A percentile compares a stretch with the other conserved stretches of the same genome.
These are phyloP conservation scores for Manduca sexta DNA, from an alignment of 1,140 invertebrate species.

Conservation along the genomic window DNA sequence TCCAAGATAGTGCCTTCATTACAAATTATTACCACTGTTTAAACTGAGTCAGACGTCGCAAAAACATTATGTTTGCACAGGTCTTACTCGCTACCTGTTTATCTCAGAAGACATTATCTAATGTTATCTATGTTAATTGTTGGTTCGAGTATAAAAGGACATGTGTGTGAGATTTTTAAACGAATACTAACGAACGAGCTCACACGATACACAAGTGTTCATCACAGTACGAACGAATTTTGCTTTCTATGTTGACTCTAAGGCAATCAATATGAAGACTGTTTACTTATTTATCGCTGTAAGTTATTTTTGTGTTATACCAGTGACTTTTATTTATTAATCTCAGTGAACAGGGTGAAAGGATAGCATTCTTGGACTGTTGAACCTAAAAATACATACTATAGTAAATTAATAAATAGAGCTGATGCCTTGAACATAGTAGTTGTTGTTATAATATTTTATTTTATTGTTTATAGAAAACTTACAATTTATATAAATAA, in stretches of 20 bases:
- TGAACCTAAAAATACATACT: too few species aligned
- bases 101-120: slow-evolving; percentile 57
- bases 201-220: slow-evolving; percentile 41
- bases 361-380: too few species aligned
- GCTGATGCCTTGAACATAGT: too few species aligned
- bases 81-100: slow-evolving; percentile 34
- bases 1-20: slow-evolving; percentile 19
- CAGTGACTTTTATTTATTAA: neutral
- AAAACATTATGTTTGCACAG: slow-evolving; percentile 62
- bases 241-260: slow-evolving; percentile 24
- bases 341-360: too few species aligned
- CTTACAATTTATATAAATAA: too few species aligned
- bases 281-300: slow-evolving; percentile 48
- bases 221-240: slow-evolving; percentile 55
- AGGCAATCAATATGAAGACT: slow-evolving; percentile 50
- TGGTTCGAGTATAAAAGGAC: slow-evolving; percentile 49
- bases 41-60: slow-evolving; percentile 54
- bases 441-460: too few species aligned
- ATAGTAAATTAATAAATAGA: too few species aligned
- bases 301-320: slow-evolving; percentile 35
- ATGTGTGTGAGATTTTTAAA: slow-evolving; percentile 23
- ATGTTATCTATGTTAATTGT: slow-evolving; percentile 58
- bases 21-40: slow-evolving; percentile 29
- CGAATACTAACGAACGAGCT: slow-evolving; percentile 60
- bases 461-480: too few species aligned